phyloP scores from a whole-genome alignment of 1,140 invertebrate species.

The Drosophila kikkawai region DNA sequence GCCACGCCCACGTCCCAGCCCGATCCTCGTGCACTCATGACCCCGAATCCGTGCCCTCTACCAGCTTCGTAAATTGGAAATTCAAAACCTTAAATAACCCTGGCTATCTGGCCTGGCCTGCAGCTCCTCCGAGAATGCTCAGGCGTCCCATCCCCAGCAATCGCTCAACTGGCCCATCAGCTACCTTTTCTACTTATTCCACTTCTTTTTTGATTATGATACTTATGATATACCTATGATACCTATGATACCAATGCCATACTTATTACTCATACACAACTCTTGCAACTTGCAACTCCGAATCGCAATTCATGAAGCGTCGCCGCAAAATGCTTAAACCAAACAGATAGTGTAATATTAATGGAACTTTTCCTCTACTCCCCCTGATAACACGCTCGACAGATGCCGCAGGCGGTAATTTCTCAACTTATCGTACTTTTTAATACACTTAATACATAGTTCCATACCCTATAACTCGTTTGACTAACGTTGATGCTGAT shows the following conservation, averaged over 20 bases:
- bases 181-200: conserved; percentile 54
- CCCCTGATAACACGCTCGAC: conserved; percentile 72
- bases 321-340: conserved; percentile 27
- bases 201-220: conserved; percentile 47
- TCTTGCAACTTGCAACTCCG: conserved; percentile 17
- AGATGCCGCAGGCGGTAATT: conserved; percentile 85
- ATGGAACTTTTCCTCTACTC: conserved; percentile 71
- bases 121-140: conserved; percentile 4
- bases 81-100: conserved; percentile 25
- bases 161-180: conserved; percentile 7
- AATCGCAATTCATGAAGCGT: conserved; percentile 49
- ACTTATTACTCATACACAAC: conserved; percentile 24
- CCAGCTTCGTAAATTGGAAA: conserved; percentile 32
- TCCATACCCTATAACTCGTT: conserved; percentile 39
- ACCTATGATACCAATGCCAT: conserved; percentile 26
- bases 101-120: background rate
- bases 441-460: conserved; percentile 23
- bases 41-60: conserved; percentile 14
- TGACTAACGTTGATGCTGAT: conserved; percentile 38
- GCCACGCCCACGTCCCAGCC: conserved; percentile 48
- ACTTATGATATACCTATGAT: conserved; percentile 19
- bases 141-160: conserved; percentile 1
- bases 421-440: conserved; percentile 41
- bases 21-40: conserved; percentile 7
- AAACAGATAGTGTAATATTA: conserved; percentile 53